phyloP scores from a whole-genome alignment of 37 sponge, comb jelly and placozoan species.

The Mnemiopsis leidyi region DNA sequence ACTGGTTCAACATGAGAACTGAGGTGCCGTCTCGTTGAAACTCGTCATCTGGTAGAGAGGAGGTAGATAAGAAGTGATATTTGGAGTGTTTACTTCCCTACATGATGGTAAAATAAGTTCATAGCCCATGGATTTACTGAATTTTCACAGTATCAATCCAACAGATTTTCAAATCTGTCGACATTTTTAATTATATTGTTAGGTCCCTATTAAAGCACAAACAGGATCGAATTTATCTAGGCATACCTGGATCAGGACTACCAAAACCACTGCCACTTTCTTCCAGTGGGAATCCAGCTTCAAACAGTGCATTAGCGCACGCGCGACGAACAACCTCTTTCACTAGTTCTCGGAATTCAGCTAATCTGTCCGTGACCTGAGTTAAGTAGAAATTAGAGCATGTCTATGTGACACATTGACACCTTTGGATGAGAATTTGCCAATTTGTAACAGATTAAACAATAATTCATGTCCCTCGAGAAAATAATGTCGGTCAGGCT shows the following conservation, averaged over 20 bases:
- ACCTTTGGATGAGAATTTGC: too few species aligned
- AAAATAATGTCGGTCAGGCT: too few species aligned
- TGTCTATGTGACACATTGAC: too few species aligned
- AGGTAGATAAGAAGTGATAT: background rate
- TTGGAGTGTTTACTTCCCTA: too few species aligned
- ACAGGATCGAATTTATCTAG: too few species aligned
- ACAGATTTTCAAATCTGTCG: background rate
- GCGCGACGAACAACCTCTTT: slow-evolving; percentile 75
- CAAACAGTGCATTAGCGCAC: slow-evolving; percentile 79
- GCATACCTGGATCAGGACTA: slow-evolving; percentile 47
- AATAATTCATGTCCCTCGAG: too few species aligned
- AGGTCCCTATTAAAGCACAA: background rate
- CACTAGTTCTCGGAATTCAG: slow-evolving; percentile 73
- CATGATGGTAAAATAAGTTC: too few species aligned
- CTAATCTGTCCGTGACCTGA: slow-evolving; percentile 76
- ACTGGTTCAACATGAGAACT: slow-evolving; percentile 61
- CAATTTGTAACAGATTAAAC: too few species aligned
- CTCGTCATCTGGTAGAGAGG: slow-evolving; percentile 20
- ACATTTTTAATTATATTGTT: background rate
- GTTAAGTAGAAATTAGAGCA: background rate
- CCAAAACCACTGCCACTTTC: slow-evolving; percentile 46
- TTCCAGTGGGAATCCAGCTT: slow-evolving; percentile 87
- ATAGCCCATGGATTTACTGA: too few species aligned
- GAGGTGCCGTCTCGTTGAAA: slow-evolving; percentile 56
- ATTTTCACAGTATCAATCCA: too few species aligned